A percentile compares a stretch with the other conserved stretches of the same genome.
phyloP scores from a whole-genome alignment of 1,140 invertebrate genomes.

The Nymphalis io region DNA sequence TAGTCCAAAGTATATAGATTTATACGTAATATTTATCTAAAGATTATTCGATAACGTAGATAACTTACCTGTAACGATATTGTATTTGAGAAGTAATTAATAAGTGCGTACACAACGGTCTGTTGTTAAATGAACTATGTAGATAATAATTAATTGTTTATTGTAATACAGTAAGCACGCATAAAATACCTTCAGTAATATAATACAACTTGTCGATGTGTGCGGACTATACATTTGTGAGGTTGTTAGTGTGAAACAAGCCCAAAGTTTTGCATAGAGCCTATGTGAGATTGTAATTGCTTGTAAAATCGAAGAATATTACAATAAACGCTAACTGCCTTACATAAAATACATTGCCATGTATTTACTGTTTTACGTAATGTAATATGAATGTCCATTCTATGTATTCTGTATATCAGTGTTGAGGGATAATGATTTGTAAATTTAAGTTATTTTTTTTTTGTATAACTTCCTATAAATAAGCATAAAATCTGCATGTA shows the following conservation, averaged over 20 bases:
- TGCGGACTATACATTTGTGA: background rate
- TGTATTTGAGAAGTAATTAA: background rate
- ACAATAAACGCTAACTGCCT: too few species aligned
- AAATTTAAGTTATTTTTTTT: background rate
- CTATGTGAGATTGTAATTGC: background rate
- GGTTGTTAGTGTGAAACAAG: background rate
- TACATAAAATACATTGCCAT: background rate
- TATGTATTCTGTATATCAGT: conserved; percentile 8
- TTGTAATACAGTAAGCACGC: conserved; percentile 2
- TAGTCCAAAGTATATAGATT: conserved; percentile 3
- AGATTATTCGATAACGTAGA: background rate
- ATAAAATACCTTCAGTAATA: background rate
- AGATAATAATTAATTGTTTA: background rate
- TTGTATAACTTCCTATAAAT: background rate
- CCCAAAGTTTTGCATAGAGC: background rate
- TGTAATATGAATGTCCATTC: background rate
- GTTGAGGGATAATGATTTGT: background rate
- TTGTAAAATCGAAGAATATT: too few species aligned
- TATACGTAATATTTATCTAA: conserved; percentile 16
- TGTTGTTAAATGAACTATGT: background rate
- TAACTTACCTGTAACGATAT: background rate
- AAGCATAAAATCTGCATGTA: background rate
- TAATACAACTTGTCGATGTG: background rate
- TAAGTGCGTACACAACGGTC: background rate
- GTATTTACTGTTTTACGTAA: conserved; percentile 5